Conservation (phyloP, 2,888 invertebrate species). For the Synergus laeviventris region DNA sequence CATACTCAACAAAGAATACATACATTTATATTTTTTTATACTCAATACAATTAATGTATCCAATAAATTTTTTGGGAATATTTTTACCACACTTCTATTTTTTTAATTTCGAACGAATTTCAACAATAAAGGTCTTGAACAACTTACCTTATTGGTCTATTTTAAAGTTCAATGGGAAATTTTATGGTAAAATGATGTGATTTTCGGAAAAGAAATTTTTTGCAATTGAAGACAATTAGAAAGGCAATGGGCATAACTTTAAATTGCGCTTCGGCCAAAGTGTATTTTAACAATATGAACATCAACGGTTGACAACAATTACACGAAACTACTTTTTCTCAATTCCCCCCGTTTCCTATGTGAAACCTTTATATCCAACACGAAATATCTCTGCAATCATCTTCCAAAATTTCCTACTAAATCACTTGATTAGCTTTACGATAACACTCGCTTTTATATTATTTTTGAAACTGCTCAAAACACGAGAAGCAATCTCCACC, state of each 20-base stretch:
- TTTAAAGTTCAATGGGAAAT: background rate
- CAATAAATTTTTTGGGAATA: conserved; percentile 13
- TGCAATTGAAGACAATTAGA: conserved; percentile 25
- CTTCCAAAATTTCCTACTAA: conserved; percentile 33
- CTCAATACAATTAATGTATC: background rate
- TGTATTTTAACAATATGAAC: conserved; percentile 30
- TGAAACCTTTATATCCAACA: conserved; percentile 19
- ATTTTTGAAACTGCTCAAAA: conserved; percentile 5
- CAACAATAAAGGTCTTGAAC: background rate
- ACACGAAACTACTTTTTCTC: conserved; percentile 32
- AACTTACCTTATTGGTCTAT: conserved; percentile 22
- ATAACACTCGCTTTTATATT: conserved; percentile 12
- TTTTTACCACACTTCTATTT: conserved; percentile 5
- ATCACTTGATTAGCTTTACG: background rate
- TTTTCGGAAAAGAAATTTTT: conserved; percentile 14
- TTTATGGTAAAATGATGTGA: conserved; percentile 25
- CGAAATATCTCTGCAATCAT: conserved; percentile 28
- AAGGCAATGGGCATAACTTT: background rate
- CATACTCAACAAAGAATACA: conserved; percentile 15
- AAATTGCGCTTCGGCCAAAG: background rate
- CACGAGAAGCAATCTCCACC: background rate
- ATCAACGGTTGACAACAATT: conserved; percentile 8
- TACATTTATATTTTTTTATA: conserved; percentile 3
- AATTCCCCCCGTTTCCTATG: background rate
- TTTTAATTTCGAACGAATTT: background rate